Conservation (phyloP, 2,797 vertebrate genomes). For the Rhodeus uyekii region DNA sequence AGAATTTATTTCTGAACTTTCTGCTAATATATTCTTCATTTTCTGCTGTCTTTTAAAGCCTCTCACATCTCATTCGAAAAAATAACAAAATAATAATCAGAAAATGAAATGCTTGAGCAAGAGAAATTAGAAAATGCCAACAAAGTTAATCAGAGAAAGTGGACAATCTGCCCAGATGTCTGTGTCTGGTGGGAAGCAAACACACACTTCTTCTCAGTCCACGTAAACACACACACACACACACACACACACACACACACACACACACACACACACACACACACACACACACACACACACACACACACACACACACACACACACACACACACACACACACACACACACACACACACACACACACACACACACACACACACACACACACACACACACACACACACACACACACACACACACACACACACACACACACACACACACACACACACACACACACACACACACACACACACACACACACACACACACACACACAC, state of each 20-base stretch:
- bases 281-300: too few relatives aligned
- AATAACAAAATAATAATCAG: background rate
- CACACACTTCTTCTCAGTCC: background rate
- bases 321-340: background rate
- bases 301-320: constrained; percentile 15
- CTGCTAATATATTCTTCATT: background rate
- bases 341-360: too few relatives aligned
- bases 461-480: constrained; percentile 9
- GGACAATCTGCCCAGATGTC: constrained; percentile 4
- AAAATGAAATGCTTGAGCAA: constrained; percentile 22
- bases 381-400: constrained; percentile 19
- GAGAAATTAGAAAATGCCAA: background rate
- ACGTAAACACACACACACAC: constrained; percentile 8
- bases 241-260: constrained; percentile 4
- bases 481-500: constrained; percentile 13
- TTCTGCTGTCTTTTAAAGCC: background rate
- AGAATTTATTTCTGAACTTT: background rate
- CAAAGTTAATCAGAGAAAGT: constrained; percentile 12
- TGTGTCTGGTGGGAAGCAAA: constrained; percentile 14
- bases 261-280: too few relatives aligned
- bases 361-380: too few relatives aligned
- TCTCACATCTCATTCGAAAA: background rate
- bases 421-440: too few relatives aligned
- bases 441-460: background rate
- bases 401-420: background rate